phyloP scores from a whole-genome alignment of 2,797 vertebrate genomes.

The Sebastes itinus region DNA sequence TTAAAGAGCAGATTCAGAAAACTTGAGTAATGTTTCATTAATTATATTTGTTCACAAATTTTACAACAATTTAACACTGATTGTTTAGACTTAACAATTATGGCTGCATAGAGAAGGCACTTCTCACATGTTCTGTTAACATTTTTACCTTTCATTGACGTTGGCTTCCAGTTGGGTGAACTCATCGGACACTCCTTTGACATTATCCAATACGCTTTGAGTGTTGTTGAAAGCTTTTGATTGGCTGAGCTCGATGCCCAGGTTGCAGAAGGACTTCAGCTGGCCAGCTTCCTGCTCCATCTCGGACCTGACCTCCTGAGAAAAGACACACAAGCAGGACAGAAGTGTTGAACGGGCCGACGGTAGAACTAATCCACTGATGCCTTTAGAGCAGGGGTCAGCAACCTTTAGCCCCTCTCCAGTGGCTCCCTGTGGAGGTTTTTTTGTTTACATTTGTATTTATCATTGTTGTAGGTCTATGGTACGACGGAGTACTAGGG shows the following conservation, averaged over 20 bases:
- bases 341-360: not conserved
- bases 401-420: no score
- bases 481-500: no score
- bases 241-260: constrained; percentile 86
- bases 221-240: constrained; percentile 77
- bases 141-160: constrained; percentile 86
- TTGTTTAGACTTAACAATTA: not conserved
- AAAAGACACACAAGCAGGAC: not conserved
- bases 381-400: no score
- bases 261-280: constrained; percentile 85
- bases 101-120: no score
- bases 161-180: constrained; percentile 87
- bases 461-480: no score
- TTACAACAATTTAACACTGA: not conserved
- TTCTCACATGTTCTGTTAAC: not conserved
- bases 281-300: constrained; percentile 89
- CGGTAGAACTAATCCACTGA: not conserved
- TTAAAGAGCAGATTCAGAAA: no score
- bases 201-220: constrained; percentile 84
- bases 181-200: constrained; percentile 86
- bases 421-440: no score
- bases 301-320: constrained; percentile 90
- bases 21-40: no score
- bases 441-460: no score
- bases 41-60: no score